Conservation (phyloP, 2,797 vertebrate species). For the Pelodytes ibericus region DNA sequence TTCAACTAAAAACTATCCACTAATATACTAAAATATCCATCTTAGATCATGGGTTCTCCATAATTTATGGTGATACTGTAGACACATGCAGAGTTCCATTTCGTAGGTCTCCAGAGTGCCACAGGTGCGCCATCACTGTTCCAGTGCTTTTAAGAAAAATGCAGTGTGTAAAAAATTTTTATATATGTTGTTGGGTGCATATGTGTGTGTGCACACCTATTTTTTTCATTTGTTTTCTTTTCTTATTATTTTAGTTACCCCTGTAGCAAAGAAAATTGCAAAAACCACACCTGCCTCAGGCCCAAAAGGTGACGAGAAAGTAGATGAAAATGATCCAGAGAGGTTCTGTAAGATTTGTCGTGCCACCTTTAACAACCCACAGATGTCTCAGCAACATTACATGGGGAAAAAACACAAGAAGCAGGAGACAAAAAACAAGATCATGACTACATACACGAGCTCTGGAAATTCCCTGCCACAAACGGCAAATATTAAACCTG, state of each 20-base stretch:
- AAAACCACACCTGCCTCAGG: conserved; percentile 28
- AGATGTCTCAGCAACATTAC: conserved; percentile 97
- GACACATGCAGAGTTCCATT: too few species aligned
- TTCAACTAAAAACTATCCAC: too few species aligned
- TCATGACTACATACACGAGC: conserved; percentile 85
- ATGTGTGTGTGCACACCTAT: too few species aligned
- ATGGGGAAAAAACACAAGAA: conserved; percentile 95
- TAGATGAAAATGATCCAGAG: conserved; percentile 78
- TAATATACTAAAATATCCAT: too few species aligned
- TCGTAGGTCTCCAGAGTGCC: too few species aligned
- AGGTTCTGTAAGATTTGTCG: conserved; percentile 94
- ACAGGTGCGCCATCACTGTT: too few species aligned
- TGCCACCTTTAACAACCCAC: conserved; percentile 93
- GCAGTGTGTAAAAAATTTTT: too few species aligned
- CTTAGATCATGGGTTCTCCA: too few species aligned
- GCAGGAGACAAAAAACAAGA: conserved; percentile 90
- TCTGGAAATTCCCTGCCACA: conserved; percentile 13
- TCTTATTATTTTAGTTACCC: neutral
- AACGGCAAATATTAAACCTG: conserved; percentile 15
- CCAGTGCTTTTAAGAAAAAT: too few species aligned
- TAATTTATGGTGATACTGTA: too few species aligned
- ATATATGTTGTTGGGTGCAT: too few species aligned
- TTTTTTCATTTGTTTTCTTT: neutral
- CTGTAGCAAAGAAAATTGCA: conserved; percentile 5
- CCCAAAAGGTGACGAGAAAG: conserved; percentile 70